Conservation (phyloP, 2,797 vertebrate genomes). For the Moxostoma hubbsi region DNA sequence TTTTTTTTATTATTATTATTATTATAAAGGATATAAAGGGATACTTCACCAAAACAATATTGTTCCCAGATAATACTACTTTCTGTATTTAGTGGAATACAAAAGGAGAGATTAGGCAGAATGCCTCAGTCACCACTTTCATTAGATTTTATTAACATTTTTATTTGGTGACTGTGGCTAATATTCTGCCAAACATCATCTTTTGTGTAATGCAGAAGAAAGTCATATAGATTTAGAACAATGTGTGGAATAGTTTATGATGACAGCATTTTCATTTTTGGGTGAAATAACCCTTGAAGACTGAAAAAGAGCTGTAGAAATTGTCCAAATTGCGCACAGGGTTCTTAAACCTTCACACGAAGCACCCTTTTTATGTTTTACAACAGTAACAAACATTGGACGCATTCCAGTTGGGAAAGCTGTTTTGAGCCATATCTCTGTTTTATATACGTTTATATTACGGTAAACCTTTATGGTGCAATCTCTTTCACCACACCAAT, state of each 20-base stretch:
- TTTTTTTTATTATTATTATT: neutral
- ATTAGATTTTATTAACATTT: no score
- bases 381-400: slow-evolving; percentile 42
- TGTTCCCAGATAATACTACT: no score
- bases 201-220: no score
- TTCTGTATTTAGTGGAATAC: no score
- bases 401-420: slow-evolving; percentile 27
- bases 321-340: slow-evolving; percentile 18
- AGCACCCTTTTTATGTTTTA: slow-evolving; percentile 52
- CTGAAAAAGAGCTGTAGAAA: neutral
- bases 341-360: neutral
- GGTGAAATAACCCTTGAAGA: no score
- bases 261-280: neutral
- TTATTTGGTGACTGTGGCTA: no score
- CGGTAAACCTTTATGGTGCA: slow-evolving; percentile 39
- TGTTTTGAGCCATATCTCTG: slow-evolving; percentile 44
- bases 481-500: slow-evolving; percentile 22
- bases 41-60: no score
- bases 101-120: no score
- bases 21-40: neutral
- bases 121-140: no score
- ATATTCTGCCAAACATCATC: no score
- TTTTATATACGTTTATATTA: slow-evolving; percentile 48
- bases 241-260: neutral
- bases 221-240: no score